These are phyloP conservation scores for Ascaphus truei DNA, from an alignment of 2,113 vertebrate genomes.

Conservation along the genomic window DNA sequence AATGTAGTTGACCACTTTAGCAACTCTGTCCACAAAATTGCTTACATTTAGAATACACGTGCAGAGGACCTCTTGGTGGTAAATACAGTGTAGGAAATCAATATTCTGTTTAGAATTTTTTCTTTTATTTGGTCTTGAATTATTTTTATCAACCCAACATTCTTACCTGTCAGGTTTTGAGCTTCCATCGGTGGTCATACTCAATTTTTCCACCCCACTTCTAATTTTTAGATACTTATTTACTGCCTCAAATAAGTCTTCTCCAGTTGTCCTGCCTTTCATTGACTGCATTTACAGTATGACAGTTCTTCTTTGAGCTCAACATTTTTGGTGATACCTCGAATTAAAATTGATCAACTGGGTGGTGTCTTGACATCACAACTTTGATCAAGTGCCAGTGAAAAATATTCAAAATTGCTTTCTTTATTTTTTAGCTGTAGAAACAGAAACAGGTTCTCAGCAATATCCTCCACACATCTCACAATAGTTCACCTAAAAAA, in stretches of 20 bases:
- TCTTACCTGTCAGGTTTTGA: not conserved
- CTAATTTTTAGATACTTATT: too few relatives aligned
- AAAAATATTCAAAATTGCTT: slow-evolving; percentile 2
- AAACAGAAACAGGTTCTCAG: slow-evolving; percentile 14
- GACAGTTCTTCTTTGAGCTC: not conserved
- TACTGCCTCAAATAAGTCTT: not conserved
- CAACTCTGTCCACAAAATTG: too few relatives aligned
- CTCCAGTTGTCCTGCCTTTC: not conserved
- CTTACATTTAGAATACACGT: too few relatives aligned
- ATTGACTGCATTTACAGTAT: not conserved
- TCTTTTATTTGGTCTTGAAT: too few relatives aligned
- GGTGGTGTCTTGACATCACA: slow-evolving; percentile 8
- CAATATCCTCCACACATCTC: slow-evolving; percentile 18
- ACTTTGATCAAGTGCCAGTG: slow-evolving; percentile 21
- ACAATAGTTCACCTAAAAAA: slow-evolving; percentile 8
- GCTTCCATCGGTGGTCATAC: not conserved
- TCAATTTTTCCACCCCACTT: not conserved
- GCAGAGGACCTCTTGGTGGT: too few relatives aligned
- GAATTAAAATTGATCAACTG: slow-evolving; percentile 2
- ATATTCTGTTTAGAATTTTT: too few relatives aligned
- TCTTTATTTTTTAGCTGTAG: slow-evolving; percentile 28
- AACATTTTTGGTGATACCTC: not conserved
- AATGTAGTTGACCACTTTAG: too few relatives aligned
- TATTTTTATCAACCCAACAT: too few relatives aligned
- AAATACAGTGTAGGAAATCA: too few relatives aligned